Percentiles rank a stretch among this genome's conserved stretches.
These are phyloP conservation scores for Lasaia peninsularis DNA, from an alignment of 1,140 invertebrate species.

Conservation along the genomic window DNA sequence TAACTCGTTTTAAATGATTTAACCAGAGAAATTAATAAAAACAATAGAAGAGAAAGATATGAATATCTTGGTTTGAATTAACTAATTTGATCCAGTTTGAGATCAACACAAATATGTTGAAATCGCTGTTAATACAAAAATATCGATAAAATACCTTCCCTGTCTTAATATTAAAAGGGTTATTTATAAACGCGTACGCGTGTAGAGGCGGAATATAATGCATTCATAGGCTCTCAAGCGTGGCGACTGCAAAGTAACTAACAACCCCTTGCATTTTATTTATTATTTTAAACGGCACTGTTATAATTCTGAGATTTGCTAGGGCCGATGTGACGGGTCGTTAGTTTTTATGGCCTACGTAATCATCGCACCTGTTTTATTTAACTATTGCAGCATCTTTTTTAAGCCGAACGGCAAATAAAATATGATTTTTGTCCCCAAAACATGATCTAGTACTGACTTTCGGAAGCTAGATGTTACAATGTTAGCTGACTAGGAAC, in stretches of 20 bases:
- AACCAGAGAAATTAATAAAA: no score
- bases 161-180: conserved; percentile 17
- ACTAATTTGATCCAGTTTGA: no score
- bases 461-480: no score
- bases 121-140: no score
- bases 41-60: no score
- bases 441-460: no score
- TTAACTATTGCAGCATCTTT: background rate
- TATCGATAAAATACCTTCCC: conserved; percentile 30
- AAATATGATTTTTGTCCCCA: no score
- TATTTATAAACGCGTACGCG: conserved; percentile 40
- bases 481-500: no score
- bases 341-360: conserved; percentile 17
- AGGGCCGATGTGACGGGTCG: conserved; percentile 25
- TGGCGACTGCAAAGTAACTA: conserved; percentile 69
- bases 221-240: conserved; percentile 72
- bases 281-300: conserved; percentile 71
- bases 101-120: no score
- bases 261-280: conserved; percentile 50
- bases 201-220: conserved; percentile 57
- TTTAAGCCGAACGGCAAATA: no score
- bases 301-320: conserved; percentile 56
- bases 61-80: no score
- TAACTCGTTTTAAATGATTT: no score
- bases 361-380: conserved; percentile 34